phyloP scores from a whole-genome alignment of 2,888 invertebrate species.

The Formica aserva region DNA sequence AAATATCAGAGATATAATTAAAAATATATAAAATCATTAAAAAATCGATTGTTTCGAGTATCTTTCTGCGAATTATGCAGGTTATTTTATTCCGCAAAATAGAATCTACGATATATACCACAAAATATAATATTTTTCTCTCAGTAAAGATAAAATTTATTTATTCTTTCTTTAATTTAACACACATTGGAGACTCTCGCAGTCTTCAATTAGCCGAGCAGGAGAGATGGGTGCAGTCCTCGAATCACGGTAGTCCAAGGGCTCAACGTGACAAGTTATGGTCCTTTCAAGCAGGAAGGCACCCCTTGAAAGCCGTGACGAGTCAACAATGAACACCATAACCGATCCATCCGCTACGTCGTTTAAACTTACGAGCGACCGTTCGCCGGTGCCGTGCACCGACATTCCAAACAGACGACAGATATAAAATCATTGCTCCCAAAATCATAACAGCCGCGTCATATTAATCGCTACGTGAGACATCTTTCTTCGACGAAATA shows the following conservation, averaged over 20 bases:
- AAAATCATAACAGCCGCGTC: constrained; percentile 42
- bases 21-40: not conserved
- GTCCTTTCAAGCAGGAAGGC: constrained; percentile 69
- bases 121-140: not conserved
- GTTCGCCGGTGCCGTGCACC: constrained; percentile 58
- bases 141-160: not conserved
- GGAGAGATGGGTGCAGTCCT: constrained; percentile 55
- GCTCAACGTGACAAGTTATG: constrained; percentile 70
- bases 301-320: constrained; percentile 74
- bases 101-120: not conserved
- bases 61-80: not conserved
- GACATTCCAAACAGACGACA: constrained; percentile 42
- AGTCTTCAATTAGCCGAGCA: constrained; percentile 62
- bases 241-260: constrained; percentile 61
- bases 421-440: constrained; percentile 46
- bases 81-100: not conserved
- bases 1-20: constrained; percentile 3
- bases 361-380: constrained; percentile 64
- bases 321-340: constrained; percentile 73
- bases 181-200: constrained; percentile 21
- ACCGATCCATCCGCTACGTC: constrained; percentile 74
- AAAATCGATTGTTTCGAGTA: not conserved
- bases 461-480: not conserved
- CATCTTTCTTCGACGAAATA: not conserved
- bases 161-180: constrained; percentile 28